Conservation (phyloP, 2,888 invertebrate species). For the Homarus gammarus region DNA sequence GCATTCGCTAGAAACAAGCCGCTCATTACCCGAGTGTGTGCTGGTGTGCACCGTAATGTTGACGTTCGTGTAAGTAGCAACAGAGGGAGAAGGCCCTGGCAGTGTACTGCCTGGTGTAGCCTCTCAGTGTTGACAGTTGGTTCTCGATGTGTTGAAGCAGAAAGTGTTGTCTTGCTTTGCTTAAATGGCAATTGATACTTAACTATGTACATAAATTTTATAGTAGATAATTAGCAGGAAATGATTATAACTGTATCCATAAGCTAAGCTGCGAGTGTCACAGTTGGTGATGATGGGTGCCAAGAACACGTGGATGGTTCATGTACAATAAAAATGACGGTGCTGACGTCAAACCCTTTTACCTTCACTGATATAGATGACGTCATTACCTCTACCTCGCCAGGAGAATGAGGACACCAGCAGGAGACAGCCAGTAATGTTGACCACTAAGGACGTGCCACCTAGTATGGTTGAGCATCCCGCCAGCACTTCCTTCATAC, state of each 20-base stretch:
- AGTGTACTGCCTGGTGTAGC: no score
- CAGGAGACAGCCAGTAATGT: no score
- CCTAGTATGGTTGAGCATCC: no score
- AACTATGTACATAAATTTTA: conserved; percentile 58
- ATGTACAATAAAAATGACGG: not conserved
- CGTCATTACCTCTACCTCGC: not conserved
- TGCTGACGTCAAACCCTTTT: not conserved
- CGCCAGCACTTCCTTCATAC: not conserved
- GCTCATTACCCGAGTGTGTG: no score
- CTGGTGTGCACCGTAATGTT: no score
- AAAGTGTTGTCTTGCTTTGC: conserved; percentile 29
- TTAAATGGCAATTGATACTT: conserved; percentile 67
- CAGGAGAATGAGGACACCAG: not conserved
- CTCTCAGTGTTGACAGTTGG: not conserved
- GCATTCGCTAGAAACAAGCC: no score
- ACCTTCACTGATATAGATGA: not conserved
- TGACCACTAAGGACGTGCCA: no score
- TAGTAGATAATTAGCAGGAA: conserved; percentile 55
- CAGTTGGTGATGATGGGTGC: conserved; percentile 46
- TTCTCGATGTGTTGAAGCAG: conserved; percentile 18
- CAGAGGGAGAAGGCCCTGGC: no score
- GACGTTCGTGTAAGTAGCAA: no score
- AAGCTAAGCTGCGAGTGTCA: conserved; percentile 57
- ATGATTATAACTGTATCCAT: conserved; percentile 65
- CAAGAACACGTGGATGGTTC: conserved; percentile 24